Base-by-base conservation (phyloP, 2,113 vertebrate genomes). In the Tragelaphus imberbis region DNA sequence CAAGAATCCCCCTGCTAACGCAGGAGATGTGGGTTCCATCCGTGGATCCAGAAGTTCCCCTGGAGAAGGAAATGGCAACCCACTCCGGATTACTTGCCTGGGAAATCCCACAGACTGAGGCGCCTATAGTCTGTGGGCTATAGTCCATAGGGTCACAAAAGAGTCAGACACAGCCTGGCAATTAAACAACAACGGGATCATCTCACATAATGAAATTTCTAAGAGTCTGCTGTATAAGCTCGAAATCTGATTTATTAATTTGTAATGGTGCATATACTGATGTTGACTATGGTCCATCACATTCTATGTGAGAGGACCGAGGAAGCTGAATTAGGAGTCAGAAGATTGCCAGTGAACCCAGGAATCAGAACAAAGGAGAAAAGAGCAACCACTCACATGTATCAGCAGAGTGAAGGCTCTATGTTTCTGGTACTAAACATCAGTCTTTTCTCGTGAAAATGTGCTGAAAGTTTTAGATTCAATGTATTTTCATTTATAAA, bases 401-500 rank as follows among this genome's bases (percentile, higher is more conserved):
- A 71, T 61, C 30, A 58, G 25, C 8, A 80, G 47, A 94, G 12
- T 65, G 44, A 93, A 19, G 15, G 2, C 13, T 58, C 6, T 88
- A 25, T 36, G 30, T 16, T 93, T 95, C 53, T 68, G 33, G 9
- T 85, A 25, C 84, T 84, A n/a, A 95, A 85, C 90, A 36, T 4
- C 59, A 89, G 56, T 84, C 17, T 8, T 6, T 84, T 85, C 59
- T 92, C 33, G 36, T 56, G 28, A 87, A 88, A 97, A 96, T 88
- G 33, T 28, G 16, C 16, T 65, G 3, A 49, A 75, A 84, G 8
- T 75, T 14, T 82, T 61, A 80, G 3, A 49, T 58, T 95, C 19
- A 88, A 47, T 87, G 93, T 30, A 55, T 93, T 97, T 95, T 44
- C 61, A 71, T 47, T 93, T 89, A 91, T 79, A 82, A 95, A 88